Evolutionary conservation across 1,140 invertebrate genomes (phyloP), one percentile per base, ranked within the genome.

Genomic region (Eurosta solidaginis): DNA sequence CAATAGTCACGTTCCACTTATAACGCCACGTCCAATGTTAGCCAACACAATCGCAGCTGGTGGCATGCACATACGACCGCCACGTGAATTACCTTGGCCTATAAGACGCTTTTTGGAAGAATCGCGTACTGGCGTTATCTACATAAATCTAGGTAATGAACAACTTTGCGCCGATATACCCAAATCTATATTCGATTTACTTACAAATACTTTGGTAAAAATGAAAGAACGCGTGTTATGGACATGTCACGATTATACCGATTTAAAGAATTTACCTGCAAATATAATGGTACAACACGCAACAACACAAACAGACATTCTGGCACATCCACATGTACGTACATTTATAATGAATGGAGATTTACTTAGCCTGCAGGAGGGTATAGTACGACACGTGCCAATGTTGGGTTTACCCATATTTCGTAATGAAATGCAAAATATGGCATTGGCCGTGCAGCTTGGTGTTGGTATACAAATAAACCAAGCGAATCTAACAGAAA

Each of bases 331-430:
- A 0, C 83, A 85, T 59, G 82, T 88, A 3, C 82, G 81, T 22
- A 77, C 82, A 0, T 92, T 91, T 78, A 85, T 92, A 0, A 90
- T 88, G 75, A 91, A 92, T 78, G 91, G 90, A 20, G 91, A 91
- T 42, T 82, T 90, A 12, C 85, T 91, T 22, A 89, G 90, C 27
- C 79, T 89, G 14, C 89, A 88, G 74, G 91, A 92, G 80, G 88
- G 88, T 0, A 85, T 91, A 14, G 84, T 89, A 45, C 82, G 89
- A 12, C 88, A 88, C 74, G 88, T 91, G 2, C 91, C 91, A 2
- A 83, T 91, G 68, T 68, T 92, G 40, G 89, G 88, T 7, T 80
- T 91, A 50, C 91, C 91, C 0, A 81, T 87, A 14, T 89, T 89
- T 25, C 81, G 80, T 5, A 89, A 89, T 78, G 89, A 89, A 68